Evolutionary conservation across 2,888 invertebrate genomes (phyloP), one percentile per base, ranked within the genome.

Genomic region (Ariolimax columbianus): DNA sequence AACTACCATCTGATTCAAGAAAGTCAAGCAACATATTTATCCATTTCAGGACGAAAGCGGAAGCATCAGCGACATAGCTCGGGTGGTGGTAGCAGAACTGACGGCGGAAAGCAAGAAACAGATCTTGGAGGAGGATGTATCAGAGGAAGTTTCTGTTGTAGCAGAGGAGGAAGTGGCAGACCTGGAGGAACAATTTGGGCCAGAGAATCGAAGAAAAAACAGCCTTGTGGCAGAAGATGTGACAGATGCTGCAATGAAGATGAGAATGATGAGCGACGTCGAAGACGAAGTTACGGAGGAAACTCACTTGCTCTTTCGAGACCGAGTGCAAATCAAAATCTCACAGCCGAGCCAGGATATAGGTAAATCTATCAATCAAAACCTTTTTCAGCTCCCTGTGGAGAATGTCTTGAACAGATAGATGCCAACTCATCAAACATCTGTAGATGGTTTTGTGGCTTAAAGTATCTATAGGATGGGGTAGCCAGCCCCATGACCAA

Each of bases 21-120:
- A n/a, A n/a, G n/a, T n/a, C n/a, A n/a, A n/a, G n/a, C n/a, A n/a
- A n/a, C 73, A 14, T 14, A 30, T 51, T 51, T 75, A 19, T 75
- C 33, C 23, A 23, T 70, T 78, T n/a, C 85, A 86, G 88, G 88
- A 88, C 73, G 88, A 93, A 47, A 91, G 90, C 66, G 93, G 93
- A 75, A 92, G 91, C 80, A 91, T 93, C 79, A 91, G 91, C 86
- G 92, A 93, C 84, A 91, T 92, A 68, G 91, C 92, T 26, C 90
- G 89, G 78, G 87, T 91, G 38, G 92, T 91, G 17, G 91, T 91
- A 19, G 88, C 86, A 36, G 92, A 92, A 80, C 89, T 91, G 89
- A 89, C 82, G 51, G 85, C 82, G 68, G 91, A 89, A 9, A 88
- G 88, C 26, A 86, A 87, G 33, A 75, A 82, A 77, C 77, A 51